Conservation (phyloP, 1,140 invertebrate genomes). For the Saxidomus purpurata region DNA sequence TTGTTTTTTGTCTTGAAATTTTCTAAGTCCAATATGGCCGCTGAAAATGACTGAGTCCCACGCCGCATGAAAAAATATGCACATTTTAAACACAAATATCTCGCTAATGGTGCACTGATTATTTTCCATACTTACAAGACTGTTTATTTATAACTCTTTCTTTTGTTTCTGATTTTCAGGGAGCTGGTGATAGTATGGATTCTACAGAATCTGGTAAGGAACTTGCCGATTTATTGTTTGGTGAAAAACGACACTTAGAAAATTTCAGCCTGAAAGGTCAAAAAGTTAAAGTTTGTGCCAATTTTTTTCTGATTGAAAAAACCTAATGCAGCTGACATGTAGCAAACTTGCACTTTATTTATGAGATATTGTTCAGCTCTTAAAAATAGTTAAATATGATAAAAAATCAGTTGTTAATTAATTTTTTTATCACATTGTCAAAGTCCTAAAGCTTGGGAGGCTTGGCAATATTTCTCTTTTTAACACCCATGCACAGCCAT, state of each 20-base stretch:
- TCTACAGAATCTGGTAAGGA: conserved; percentile 58
- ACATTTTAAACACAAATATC: conserved; percentile 42
- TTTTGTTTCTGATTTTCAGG: conserved; percentile 62
- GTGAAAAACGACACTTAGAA: conserved; percentile 41
- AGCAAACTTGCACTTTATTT: neutral
- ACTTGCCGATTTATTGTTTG: conserved; percentile 48
- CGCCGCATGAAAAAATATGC: conserved; percentile 6
- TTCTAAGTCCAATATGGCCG: conserved; percentile 77
- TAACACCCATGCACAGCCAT: too few relatives aligned
- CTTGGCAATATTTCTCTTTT: too few relatives aligned
- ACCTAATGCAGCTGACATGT: neutral
- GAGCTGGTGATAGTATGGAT: conserved; percentile 50
- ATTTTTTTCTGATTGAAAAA: neutral
- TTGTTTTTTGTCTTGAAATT: conserved; percentile 69
- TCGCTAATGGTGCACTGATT: neutral
- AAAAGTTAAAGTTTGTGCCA: neutral
- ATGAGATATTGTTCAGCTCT: neutral
- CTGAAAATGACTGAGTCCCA: conserved; percentile 75
- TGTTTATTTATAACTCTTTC: neutral
- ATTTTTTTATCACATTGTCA: too few relatives aligned
- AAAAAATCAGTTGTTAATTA: too few relatives aligned
- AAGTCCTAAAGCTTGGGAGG: too few relatives aligned
- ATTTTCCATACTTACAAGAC: neutral
- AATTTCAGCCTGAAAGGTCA: neutral
- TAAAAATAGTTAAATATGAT: too few relatives aligned